Evolutionary conservation across 2,113 vertebrate species (phyloP), one percentile per base, ranked within the genome.

Genomic region (Micronisus gabar): DNA sequence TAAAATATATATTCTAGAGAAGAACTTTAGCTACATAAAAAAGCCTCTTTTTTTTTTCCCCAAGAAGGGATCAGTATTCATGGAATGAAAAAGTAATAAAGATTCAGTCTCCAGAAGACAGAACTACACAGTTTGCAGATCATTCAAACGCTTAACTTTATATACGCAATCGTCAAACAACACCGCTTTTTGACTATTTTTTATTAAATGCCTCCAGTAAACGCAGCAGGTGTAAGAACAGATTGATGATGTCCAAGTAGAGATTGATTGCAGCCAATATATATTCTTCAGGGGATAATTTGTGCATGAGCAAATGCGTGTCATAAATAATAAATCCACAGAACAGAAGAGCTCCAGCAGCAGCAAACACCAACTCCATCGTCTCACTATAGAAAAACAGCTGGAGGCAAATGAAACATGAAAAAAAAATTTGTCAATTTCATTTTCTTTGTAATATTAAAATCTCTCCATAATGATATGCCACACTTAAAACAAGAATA

Each of bases 241-340:
- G 98, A 97, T 99, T 99, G 97, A 99, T 98, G 79, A 99, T 98
- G 96, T 99, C 99, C 98, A 99, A 97, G 97, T 99, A 99, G 85
- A 99, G 98, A 94, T 98, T 99, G 97, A 99, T 99, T 95, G 99
- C 98, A 96, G 99, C 99, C 97, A 99, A 72, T 67, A 99, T 98
- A 92, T 99, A 99, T 80, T 99, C 99, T 97, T 99, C 99, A 6
- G 99, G 99, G 38, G 99, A 99, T 15, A 99, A 98, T 95, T 98
- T 98, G 93, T 99, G 99, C 99, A 99, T 99, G 97, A 99, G 96
- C 81, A 99, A 85, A 84, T 99, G 98, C 34, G 99, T 99, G 93
- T 99, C 99, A 41, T 99, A 99, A 98, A 99, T 99, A 96, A 99
- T 99, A 98, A 99, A 99, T 81, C 99, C 99, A n/a, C 99, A 99